A percentile compares a stretch with the other conserved stretches of the same genome.
Conservation (phyloP, 2,888 invertebrate species). For the Oscheius sp. region DNA sequence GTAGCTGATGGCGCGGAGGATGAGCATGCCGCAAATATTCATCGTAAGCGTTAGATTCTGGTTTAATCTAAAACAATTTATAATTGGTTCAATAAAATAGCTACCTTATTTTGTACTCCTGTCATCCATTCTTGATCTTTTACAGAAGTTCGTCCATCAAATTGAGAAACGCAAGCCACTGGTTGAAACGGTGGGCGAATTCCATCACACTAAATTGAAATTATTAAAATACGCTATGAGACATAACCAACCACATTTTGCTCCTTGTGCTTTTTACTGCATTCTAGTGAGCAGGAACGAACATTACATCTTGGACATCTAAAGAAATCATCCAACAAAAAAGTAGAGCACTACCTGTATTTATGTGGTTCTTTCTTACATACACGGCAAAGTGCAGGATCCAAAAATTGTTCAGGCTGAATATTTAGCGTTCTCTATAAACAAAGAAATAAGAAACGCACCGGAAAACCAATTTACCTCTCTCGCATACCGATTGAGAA, state of each 20-base stretch:
- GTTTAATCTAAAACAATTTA: background rate
- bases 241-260: slow-evolving; percentile 43
- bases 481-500: slow-evolving; percentile 39
- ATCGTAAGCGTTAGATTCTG: background rate
- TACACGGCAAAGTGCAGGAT: slow-evolving; percentile 50
- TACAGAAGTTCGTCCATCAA: slow-evolving; percentile 47
- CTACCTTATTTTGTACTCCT: slow-evolving; percentile 23
- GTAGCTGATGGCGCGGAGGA: background rate
- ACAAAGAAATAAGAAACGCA: background rate
- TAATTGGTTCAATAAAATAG: background rate
- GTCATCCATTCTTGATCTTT: slow-evolving; percentile 58
- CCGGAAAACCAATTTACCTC: too few species aligned
- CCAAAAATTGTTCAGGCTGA: slow-evolving; percentile 20
- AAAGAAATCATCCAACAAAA: slow-evolving; percentile 20
- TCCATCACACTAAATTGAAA: slow-evolving; percentile 63
- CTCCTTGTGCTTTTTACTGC: slow-evolving; percentile 65
- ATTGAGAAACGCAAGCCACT: slow-evolving; percentile 53
- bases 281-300: slow-evolving; percentile 63
- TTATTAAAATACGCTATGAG: background rate
- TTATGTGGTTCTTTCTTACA: slow-evolving; percentile 53
- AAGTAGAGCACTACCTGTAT: slow-evolving; percentile 42
- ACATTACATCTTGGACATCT: slow-evolving; percentile 67
- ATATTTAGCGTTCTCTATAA: background rate
- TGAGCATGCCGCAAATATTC: background rate
- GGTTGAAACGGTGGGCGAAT: slow-evolving; percentile 53